A percentile compares a stretch with the other conserved stretches of the same genome.
phyloP scores from a whole-genome alignment of 2,113 vertebrate genomes.

The Rhagologus leucostigma region DNA sequence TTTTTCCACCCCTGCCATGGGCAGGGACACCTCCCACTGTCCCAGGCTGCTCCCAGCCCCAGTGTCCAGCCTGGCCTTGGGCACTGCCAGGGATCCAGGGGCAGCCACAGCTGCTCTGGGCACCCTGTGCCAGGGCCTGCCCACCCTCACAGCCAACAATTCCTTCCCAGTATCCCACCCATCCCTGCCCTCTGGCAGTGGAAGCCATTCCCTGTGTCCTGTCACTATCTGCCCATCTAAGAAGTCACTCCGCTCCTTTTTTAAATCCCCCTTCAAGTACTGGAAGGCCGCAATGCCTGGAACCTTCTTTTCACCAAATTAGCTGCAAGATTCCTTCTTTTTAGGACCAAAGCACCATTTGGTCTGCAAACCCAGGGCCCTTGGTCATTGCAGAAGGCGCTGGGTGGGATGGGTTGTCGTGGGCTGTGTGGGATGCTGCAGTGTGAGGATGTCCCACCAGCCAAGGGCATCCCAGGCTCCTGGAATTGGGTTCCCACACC shows the following conservation, averaged over 20 bases:
- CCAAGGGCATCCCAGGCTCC: neutral
- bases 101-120: neutral
- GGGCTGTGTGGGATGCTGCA: neutral
- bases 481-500: neutral
- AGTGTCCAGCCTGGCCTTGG: neutral
- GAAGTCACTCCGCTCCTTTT: neutral
- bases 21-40: neutral
- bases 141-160: neutral
- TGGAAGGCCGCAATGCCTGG: neutral
- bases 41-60: neutral
- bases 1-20: neutral
- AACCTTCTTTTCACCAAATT: neutral
- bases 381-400: neutral
- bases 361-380: neutral
- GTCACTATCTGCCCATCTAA: neutral
- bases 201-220: neutral
- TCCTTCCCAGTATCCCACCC: neutral
- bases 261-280: neutral
- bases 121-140: neutral
- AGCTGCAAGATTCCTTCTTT: neutral
- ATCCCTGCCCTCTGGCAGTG: neutral
- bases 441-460: neutral
- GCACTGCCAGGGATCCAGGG: neutral
- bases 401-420: rapidly evolving
- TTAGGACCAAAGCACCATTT: neutral